Conservation (phyloP, 2,888 invertebrate species). For the Melinaea menophilus region DNA sequence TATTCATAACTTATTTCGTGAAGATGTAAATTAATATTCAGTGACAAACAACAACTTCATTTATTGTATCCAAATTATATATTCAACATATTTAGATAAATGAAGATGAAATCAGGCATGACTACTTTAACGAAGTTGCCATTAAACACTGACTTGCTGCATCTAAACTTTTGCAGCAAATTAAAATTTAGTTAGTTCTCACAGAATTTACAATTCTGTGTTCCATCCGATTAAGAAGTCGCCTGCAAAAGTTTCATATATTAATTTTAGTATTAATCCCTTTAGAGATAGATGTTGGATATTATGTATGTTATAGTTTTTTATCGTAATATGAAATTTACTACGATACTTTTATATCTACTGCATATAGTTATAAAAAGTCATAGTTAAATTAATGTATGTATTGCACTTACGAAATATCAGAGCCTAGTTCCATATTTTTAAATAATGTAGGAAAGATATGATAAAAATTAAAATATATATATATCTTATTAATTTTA, state of each 20-base stretch:
- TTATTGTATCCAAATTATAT: not conserved
- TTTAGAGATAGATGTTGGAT: not conserved
- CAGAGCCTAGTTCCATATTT: too few species aligned
- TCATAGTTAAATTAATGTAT: too few species aligned
- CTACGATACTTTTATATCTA: too few species aligned
- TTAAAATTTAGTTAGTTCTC: slow-evolving; percentile 31
- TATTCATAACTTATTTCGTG: slow-evolving; percentile 4
- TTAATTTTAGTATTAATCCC: slow-evolving; percentile 17
- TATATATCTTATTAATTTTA: too few species aligned
- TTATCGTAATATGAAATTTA: not conserved
- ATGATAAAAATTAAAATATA: too few species aligned
- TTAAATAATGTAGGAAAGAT: too few species aligned
- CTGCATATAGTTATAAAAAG: too few species aligned
- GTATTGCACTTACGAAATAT: too few species aligned
- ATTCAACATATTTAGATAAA: slow-evolving; percentile 24
- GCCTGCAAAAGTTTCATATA: slow-evolving; percentile 18
- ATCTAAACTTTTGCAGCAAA: slow-evolving; percentile 32
- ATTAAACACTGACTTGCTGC: slow-evolving; percentile 40
- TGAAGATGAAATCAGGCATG: slow-evolving; percentile 34
- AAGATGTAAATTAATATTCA: slow-evolving; percentile 7
- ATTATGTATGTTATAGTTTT: slow-evolving; percentile 8
- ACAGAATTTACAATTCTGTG: slow-evolving; percentile 29
- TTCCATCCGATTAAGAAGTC: slow-evolving; percentile 31
- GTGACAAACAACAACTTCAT: not conserved
- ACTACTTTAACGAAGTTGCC: slow-evolving; percentile 40